phyloP scores from a whole-genome alignment of 2,797 vertebrate species.

The Brachyrhaphis roseni region DNA sequence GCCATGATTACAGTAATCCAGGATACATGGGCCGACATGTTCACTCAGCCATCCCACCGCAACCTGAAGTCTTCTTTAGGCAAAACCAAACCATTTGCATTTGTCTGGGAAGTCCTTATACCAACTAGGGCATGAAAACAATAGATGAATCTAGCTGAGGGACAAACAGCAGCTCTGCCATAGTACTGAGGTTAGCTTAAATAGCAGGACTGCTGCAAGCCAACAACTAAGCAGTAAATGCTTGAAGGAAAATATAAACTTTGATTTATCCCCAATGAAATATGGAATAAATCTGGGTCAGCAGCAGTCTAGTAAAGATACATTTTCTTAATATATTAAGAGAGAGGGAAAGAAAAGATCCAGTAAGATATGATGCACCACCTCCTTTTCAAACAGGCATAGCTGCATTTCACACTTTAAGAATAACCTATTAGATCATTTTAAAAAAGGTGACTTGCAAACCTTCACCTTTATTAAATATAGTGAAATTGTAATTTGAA shows the following conservation, averaged over 20 bases:
- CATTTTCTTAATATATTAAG: neutral
- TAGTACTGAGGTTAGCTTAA: slow-evolving; percentile 7
- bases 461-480: neutral
- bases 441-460: neutral
- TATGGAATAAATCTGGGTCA: neutral
- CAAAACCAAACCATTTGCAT: slow-evolving; percentile 48
- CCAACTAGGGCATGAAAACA: slow-evolving; percentile 63
- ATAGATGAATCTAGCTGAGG: slow-evolving; percentile 25
- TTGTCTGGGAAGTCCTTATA: slow-evolving; percentile 34
- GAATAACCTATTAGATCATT: neutral
- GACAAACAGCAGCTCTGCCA: slow-evolving; percentile 14
- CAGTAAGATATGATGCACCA: neutral
- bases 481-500: neutral
- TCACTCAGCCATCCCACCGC: slow-evolving; percentile 46
- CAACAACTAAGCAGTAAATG: neutral
- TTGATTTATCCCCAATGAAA: neutral
- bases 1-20: slow-evolving; percentile 53
- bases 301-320: neutral
- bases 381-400: neutral
- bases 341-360: neutral
- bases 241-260: neutral
- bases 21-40: slow-evolving; percentile 37
- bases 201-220: neutral
- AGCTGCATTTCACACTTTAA: neutral
- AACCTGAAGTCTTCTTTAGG: slow-evolving; percentile 30